Base-by-base conservation (phyloP, 2,888 invertebrate genomes). In the Cheilosia vernalis region DNA sequence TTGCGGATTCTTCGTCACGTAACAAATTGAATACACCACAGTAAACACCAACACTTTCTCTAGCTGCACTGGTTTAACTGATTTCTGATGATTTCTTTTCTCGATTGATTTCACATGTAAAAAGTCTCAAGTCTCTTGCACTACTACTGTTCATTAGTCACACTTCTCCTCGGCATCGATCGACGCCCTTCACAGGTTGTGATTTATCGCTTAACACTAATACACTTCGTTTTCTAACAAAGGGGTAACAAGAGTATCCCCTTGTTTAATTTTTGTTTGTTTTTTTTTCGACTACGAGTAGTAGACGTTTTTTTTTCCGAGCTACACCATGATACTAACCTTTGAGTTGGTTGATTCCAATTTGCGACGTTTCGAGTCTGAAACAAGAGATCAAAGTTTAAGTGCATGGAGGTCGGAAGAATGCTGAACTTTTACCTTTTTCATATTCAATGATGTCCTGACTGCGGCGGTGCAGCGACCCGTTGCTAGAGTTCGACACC, bases 301-400 rank as follows among this genome's bases (percentile, higher is more conserved):
- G 74, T 66, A 60, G 80, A 49, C 27, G 49, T 53, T 33, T 72
- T 74, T 72, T 74, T 70, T 69, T 64, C 76, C 70, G 76, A 72
- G 80, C 90, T 91, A 91, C 93, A 94, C 93, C 92, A 93, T 94
- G 93, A 95, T 95, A 95, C 95, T 95, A 95, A 97, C 96, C 96
- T 97, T 97, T 94, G 95, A 94, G 92, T 94, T 94, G 90, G 94
- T 93, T 92, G 93, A 94, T 92, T 97, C 97, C 93, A 96, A 92
- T 95, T 97, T 97, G 93, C 97, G 95, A 93, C 97, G 94, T 93
- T 97, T 97, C 89, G 94, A 93, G 93, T 97, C 97, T 90, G 47
- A 64, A 87, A 84, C 6, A 67, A 9, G 60, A 21, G 49, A 40
- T 64, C 53, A 30, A 27, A 24, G n/a, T 17, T 17, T 17, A 4